phyloP scores from a whole-genome alignment of 64 coral and sea anemone genomes.

The Anthopleura sola region DNA sequence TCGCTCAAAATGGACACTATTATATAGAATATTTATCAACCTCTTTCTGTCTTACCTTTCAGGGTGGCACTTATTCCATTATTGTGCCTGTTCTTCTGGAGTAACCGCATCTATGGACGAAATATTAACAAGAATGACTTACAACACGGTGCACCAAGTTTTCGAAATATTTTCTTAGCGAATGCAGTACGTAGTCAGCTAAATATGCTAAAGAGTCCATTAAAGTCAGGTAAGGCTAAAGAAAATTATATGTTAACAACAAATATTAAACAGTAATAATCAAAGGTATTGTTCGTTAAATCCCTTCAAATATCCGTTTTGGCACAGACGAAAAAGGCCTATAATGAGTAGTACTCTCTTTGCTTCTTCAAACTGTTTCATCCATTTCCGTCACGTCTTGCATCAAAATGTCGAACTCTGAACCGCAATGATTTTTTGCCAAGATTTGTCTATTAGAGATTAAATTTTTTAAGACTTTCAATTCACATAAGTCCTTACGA shows the following conservation, averaged over 20 bases:
- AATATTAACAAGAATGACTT: background rate
- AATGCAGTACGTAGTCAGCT: background rate
- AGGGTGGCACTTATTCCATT: background rate
- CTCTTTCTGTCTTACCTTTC: background rate
- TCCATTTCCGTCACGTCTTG: conserved; percentile 10
- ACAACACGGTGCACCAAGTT: background rate
- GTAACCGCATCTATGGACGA: background rate
- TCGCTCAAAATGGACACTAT: background rate
- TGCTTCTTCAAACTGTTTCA: background rate
- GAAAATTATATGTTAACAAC: background rate
- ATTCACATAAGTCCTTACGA: background rate
- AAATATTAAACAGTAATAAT: background rate
- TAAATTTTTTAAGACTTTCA: background rate
- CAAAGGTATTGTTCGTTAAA: background rate
- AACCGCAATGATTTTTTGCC: background rate
- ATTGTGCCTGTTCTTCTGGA: background rate
- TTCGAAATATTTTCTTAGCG: background rate
- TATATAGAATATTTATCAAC: background rate
- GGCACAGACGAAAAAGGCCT: background rate
- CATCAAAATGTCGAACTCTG: background rate
- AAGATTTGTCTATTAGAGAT: background rate
- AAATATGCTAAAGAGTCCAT: background rate
- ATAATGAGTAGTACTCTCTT: background rate
- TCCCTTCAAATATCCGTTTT: background rate
- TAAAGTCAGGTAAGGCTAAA: background rate